phyloP scores from a whole-genome alignment of 2,797 vertebrate species.

The Chelonia mydas region DNA sequence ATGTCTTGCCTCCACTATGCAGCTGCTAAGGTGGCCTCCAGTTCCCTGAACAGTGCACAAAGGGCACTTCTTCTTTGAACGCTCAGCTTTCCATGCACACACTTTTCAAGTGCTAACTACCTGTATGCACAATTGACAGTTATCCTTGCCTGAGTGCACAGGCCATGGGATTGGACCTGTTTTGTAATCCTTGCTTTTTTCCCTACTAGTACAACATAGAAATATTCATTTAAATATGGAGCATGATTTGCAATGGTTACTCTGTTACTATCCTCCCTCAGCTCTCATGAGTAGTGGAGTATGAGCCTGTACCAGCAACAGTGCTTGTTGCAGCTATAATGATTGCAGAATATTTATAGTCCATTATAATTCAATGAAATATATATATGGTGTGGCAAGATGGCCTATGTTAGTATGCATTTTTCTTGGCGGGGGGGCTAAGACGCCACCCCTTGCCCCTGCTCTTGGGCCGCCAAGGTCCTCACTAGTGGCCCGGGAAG shows the following conservation, averaged over 20 bases:
- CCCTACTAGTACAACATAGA: background rate
- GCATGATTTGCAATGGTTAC: background rate
- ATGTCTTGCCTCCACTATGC: background rate
- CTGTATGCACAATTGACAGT: background rate
- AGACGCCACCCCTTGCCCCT: no score
- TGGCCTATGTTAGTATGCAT: no score
- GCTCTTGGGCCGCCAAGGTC: no score
- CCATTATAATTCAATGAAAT: background rate
- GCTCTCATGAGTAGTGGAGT: background rate
- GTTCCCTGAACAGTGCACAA: slow-evolving; percentile 33
- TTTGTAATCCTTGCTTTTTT: background rate
- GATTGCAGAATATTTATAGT: background rate
- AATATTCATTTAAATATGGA: background rate
- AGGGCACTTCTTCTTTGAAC: slow-evolving; percentile 23
- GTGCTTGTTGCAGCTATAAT: background rate
- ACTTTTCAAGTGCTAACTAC: slow-evolving; percentile 17
- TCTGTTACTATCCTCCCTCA: background rate
- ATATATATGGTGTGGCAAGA: background rate
- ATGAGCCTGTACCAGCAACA: background rate
- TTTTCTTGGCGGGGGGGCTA: no score
- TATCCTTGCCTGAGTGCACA: slow-evolving; percentile 17
- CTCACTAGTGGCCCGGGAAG: no score
- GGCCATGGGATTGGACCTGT: background rate
- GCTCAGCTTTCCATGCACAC: slow-evolving; percentile 36
- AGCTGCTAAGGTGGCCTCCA: slow-evolving; percentile 44